Evolutionary conservation across 2,113 vertebrate genomes (phyloP), one percentile per base, ranked within the genome.

Genomic region (Nycticorax nycticorax): DNA sequence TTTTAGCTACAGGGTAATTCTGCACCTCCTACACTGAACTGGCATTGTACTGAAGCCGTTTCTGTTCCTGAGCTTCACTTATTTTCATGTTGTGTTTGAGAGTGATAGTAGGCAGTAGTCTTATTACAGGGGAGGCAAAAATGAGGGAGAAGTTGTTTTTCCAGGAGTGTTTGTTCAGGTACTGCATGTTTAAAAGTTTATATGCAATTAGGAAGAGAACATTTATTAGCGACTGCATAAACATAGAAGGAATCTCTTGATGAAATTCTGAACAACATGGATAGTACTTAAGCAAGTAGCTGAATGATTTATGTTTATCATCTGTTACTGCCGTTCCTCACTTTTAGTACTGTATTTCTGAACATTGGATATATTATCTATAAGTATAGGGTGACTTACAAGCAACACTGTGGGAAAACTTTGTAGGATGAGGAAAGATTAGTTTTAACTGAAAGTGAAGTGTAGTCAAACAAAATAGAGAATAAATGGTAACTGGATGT

Each of bases 11-110:
- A 67, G 90, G 43, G 62, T 80, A 91, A 66, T 93, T 95, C 89
- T 92, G 19, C 68, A 82, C 86, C 88, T 93, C 95, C 92, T 93
- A 93, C 82, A 56, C 93, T 77, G 81, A 90, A 59, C 45, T 73
- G 47, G 43, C 53, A 57, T 67, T 85, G 59, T 73, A 59, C 79
- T 68, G 41, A 87, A 71, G 80, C 84, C 60, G n/a, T 73, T 94
- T 85, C 45, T 89, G 17, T n/a, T 88, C 24, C 39, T 47, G n/a
- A 85, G 39, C 35, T 83, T 86, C n/a, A 8, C 35, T 78, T 90
- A 57, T 33, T 93, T 95, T 86, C 45, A 17, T 0, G 1, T 47
- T 1, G 0, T 85, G 22, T 59, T 90, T 85, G 47, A 88, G 67
- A 76, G 14, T 84, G 78, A 88, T 55, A 80, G n/a, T 57, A 73